Evolutionary conservation across 1,140 invertebrate genomes (phyloP), one percentile per base, ranked within the genome.

Genomic region (Teleopsis dalmanni): DNA sequence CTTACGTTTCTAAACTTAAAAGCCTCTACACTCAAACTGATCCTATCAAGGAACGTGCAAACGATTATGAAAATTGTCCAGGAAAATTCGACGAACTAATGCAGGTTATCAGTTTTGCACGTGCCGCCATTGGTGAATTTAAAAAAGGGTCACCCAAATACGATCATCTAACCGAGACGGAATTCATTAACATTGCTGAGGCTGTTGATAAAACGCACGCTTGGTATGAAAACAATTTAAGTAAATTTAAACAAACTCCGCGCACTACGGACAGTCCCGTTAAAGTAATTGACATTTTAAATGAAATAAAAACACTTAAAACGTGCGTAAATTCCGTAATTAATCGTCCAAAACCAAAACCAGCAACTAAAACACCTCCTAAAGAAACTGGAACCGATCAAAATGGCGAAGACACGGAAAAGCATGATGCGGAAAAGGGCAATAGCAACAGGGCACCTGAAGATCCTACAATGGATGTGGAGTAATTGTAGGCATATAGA

Each of bases 31-130:
- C 74, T 47, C 76, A 83, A 72, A 91, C 91, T 23, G 87, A 94
- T 59, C 90, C 91, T 8, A 87, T 96, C 27, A 86, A 88, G 59
- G 78, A 82, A 42, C 77, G 91, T 25, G 81, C 81, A 57, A 69
- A 80, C 11, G 93, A 97, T 66, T 85, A 76, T 53, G 83, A 91
- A 62, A 76, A 83, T 2, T 78, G 89, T 56, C 85, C 84, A 3
- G 64, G 67, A 0, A 85, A 82, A 1, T 74, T 94, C 34, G 86
- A 94, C 51, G 84, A 90, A 54, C 79, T 94, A 18, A 79, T 81
- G 43, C 72, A 75, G 33, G 72, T 81, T 25, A 75, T 96, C 19
- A 84, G 88, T 57, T 60, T 84, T 34, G 80, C 84, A 1, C 81
- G 82, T 43, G 91, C 92, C 68, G 82, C 80, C 23, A 59, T 91